Evolutionary conservation across 2,888 invertebrate genomes (phyloP), one percentile per base, ranked within the genome.

Genomic region (Caenorhabditis auriculariae): DNA sequence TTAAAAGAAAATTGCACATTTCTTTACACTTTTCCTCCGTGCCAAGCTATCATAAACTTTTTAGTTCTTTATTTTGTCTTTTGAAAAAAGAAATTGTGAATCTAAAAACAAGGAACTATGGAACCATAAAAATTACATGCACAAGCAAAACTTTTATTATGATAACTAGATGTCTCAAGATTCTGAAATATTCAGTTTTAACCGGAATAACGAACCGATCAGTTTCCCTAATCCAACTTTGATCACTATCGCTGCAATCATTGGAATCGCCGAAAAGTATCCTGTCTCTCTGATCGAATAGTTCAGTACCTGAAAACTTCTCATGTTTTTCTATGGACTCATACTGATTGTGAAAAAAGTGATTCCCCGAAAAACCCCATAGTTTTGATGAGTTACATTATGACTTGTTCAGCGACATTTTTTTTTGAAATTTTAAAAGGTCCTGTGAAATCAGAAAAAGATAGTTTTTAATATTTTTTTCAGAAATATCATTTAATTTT

Each of bases 191-290:
- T n/a, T n/a, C n/a, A n/a, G n/a, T n/a, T n/a, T n/a, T n/a, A n/a
- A n/a, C n/a, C n/a, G n/a, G n/a, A n/a, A 3, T 17, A 51, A 17
- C 32, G 24, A 5, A 65, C 65, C 60, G 28, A 66, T 49, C 15
- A 66, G 39, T 42, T 60, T 52, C 41, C 69, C 69, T 19, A 63
- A 41, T 7, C 53, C 58, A 39, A 69, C 53, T 24, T 69, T 69
- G 44, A 69, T 60, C 38, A 69, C 45, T 42, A 69, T 66, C 0
- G 66, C 69, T 0, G 64, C 35, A 5, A 69, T 26, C 45, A 63
- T 66, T 21, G 69, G 69, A 27, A 69, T 69, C 3, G 60, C 69
- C 2, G 69, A 66, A 41, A 69, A 69, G 27, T 63, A 69, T 39
- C 69, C 69, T 37, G 69, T 69, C 44, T 69, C 60, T 50, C 66